Base-by-base conservation (phyloP, 1,140 invertebrate genomes). In the Trichonephila clavipes region DNA sequence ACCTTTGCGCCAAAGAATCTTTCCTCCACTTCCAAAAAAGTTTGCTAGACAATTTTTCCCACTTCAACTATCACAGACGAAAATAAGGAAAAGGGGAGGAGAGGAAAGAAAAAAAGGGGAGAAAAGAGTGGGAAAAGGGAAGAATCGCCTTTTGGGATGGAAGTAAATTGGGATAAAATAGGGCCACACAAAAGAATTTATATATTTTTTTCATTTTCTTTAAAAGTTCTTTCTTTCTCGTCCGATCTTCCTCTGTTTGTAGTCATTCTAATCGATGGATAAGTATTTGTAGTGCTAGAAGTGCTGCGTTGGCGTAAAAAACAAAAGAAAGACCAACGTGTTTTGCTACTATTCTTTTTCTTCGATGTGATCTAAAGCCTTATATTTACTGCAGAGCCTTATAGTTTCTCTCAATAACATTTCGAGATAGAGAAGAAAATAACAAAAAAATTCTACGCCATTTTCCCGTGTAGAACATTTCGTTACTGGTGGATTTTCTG, bases 141-240 rank as follows among this genome's bases (percentile, higher is more conserved):
- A 40, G 51, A 87, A 87, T 87, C 61, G 85, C 62, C 85, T 87
- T 87, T 87, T 28, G 85, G 85, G 85, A 64, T 87, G 85, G 85
- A 87, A 87, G 59, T 87, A 87, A 87, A 87, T 87, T 87, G 85
- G 85, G 85, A 87, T 87, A 87, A 87, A 87, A 87, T 87, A 87
- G 85, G 85, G 59, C 58, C 85, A 34, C 85, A 87, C 85, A 87
- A 87, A 87, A 87, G 85, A 87, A 87, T 64, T 77, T 87, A 62
- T 87, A n/a, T 64, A 34, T 87, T 87, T 40, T 51, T 83, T 83
- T 18, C 24, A 21, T 51, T 24, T 51, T 58, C 44, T 83, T 59
- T 24, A 24, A 51, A 51, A 10, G 8, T 83, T 51, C 24, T 18
- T 21, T 83, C 51, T 28, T 83, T 83, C 51, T 59, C 19, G 16